Evolutionary conservation across 2,797 vertebrate genomes (phyloP).

Genomic region (Enteromius trimaculatus): DNA sequence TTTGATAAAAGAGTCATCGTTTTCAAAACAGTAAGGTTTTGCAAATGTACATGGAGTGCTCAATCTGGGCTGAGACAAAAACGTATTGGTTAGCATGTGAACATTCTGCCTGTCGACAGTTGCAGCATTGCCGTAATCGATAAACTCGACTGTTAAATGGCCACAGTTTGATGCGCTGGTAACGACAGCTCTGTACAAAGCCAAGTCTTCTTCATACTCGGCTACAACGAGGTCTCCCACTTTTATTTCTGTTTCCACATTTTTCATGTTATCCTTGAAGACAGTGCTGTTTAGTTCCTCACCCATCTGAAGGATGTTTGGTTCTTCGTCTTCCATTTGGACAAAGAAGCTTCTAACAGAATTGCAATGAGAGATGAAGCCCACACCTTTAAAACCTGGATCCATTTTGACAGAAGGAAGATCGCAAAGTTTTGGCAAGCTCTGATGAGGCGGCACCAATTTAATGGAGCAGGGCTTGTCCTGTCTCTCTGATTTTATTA

Average conservation of each 20-base stretch:
- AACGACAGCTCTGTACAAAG: slow-evolving; percentile 82
- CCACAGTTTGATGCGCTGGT: slow-evolving; percentile 64
- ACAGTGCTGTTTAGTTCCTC: slow-evolving; percentile 74
- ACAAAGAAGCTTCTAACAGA: slow-evolving; percentile 80
- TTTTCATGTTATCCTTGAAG: slow-evolving; percentile 56
- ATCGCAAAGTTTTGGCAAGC: slow-evolving; percentile 56
- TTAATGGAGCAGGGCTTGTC: not conserved
- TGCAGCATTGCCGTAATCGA: slow-evolving; percentile 87
- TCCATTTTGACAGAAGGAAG: slow-evolving; percentile 71
- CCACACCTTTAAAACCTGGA: slow-evolving; percentile 69
- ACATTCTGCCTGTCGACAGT: slow-evolving; percentile 75
- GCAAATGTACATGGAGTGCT: slow-evolving; percentile 80
- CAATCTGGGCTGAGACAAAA: slow-evolving; percentile 77
- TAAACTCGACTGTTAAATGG: slow-evolving; percentile 80
- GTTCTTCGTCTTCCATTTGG: slow-evolving; percentile 82
- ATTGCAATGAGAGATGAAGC: slow-evolving; percentile 76
- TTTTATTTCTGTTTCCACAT: slow-evolving; percentile 57
- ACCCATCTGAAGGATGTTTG: slow-evolving; percentile 75
- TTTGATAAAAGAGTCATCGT: slow-evolving; percentile 69
- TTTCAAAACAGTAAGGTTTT: slow-evolving; percentile 62
- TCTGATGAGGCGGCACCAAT: not conserved
- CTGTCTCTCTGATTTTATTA: not conserved
- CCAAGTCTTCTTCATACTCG: slow-evolving; percentile 73
- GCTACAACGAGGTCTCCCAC: slow-evolving; percentile 78
- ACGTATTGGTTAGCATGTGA: slow-evolving; percentile 70